A percentile compares a stretch with the other conserved stretches of the same genome.
These are phyloP conservation scores for Mantis religiosa DNA, from an alignment of 2,888 invertebrate species.

Conservation along the genomic window DNA sequence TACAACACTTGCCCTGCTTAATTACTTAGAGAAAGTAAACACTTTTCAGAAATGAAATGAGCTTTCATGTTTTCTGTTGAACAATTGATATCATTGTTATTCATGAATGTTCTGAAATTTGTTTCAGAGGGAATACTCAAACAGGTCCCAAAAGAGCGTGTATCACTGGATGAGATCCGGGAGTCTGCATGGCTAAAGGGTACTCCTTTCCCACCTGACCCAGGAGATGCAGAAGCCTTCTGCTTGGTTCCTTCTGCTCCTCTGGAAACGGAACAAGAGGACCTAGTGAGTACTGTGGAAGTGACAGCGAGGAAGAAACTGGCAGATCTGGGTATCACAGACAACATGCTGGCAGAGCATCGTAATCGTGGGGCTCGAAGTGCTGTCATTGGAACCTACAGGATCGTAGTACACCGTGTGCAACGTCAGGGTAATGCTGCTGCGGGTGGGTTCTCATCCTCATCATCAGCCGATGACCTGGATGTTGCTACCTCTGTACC, in stretches of 20 bases:
- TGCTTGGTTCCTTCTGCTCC: constrained; percentile 16
- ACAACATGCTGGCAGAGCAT: constrained; percentile 54
- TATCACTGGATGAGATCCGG: constrained; percentile 48
- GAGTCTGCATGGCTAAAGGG: constrained; percentile 55
- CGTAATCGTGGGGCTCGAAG: constrained; percentile 57
- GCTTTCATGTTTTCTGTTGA: no score
- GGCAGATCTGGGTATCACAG: constrained; percentile 55
- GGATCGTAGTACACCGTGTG: constrained; percentile 60
- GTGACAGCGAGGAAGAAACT: constrained; percentile 50
- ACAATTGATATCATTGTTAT: no score
- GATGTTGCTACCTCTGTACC: not conserved
- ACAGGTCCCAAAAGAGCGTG: constrained; percentile 48
- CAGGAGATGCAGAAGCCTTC: constrained; percentile 24
- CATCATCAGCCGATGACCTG: not conserved
- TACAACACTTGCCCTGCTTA: no score
- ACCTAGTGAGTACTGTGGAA: constrained; percentile 40
- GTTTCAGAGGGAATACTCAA: constrained; percentile 49
- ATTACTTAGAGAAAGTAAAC: no score
- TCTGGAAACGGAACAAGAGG: not conserved
- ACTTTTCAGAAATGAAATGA: no score
- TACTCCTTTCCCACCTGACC: constrained; percentile 34
- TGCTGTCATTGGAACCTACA: constrained; percentile 65
- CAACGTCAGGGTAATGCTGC: constrained; percentile 36
- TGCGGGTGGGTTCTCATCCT: not conserved
- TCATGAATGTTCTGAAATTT: no score